phyloP scores from a whole-genome alignment of 1,140 invertebrate genomes.

The Chionoecetes opilio region DNA sequence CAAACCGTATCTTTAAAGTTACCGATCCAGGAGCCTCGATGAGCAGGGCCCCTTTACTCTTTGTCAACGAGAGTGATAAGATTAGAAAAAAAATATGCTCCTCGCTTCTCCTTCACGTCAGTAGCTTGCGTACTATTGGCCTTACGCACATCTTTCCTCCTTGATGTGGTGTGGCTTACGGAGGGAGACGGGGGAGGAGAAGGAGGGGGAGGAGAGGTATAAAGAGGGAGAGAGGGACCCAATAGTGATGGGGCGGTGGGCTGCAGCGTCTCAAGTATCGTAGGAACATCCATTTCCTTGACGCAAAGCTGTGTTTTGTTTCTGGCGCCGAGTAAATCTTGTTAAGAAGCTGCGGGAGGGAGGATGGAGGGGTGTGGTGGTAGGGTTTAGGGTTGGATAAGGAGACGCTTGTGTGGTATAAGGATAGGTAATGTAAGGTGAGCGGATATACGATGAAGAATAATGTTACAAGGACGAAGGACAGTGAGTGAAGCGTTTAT shows the following conservation, averaged over 20 bases:
- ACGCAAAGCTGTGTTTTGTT: constrained; percentile 50
- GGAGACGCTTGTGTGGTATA: too few relatives aligned
- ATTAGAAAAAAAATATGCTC: not conserved
- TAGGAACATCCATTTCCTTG: not conserved
- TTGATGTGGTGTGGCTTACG: not conserved
- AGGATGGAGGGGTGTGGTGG: not conserved
- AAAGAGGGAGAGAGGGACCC: not conserved
- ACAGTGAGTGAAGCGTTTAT: too few relatives aligned
- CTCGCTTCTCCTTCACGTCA: not conserved
- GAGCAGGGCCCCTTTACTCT: not conserved
- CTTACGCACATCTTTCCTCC: not conserved
- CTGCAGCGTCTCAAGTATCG: not conserved
- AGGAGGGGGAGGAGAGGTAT: not conserved
- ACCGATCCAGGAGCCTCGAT: not conserved
- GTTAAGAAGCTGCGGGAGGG: not conserved
- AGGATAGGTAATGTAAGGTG: too few relatives aligned
- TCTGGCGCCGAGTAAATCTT: constrained; percentile 43
- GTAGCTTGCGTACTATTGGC: not conserved
- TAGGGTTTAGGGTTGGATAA: too few relatives aligned
- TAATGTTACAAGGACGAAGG: too few relatives aligned
- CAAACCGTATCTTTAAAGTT: constrained; percentile 21
- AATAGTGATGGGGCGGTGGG: not conserved
- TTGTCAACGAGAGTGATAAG: constrained; percentile 16
- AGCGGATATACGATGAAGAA: too few relatives aligned
- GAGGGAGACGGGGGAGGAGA: not conserved